Percentiles rank a stretch among this genome's conserved stretches.
Evolutionary conservation across 2,888 invertebrate genomes (phyloP).

Genomic region (Peribatodes rhomboidaria): DNA sequence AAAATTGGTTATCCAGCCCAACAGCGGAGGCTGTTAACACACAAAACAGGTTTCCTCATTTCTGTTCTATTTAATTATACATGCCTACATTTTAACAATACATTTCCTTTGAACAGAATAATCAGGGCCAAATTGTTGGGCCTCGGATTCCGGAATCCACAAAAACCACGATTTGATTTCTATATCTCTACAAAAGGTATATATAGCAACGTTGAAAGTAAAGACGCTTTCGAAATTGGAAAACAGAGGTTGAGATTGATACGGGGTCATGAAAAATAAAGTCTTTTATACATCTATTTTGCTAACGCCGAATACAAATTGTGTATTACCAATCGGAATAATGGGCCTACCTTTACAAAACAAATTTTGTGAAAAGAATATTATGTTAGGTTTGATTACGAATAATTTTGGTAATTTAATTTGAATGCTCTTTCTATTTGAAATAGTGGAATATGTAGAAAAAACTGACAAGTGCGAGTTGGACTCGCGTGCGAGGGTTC

Average conservation of each 20-base stretch:
- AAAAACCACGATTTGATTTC: constrained; percentile 2
- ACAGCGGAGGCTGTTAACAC: background rate
- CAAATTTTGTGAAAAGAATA: background rate
- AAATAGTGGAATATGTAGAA: no score
- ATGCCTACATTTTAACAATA: constrained; percentile 19
- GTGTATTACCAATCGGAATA: constrained; percentile 18
- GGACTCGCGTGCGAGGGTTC: no score
- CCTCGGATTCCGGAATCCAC: background rate
- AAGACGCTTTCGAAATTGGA: constrained; percentile 49
- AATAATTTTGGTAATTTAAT: no score
- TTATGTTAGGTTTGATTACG: background rate
- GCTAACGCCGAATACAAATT: constrained; percentile 33
- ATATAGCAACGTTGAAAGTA: constrained; percentile 23
- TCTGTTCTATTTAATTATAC: constrained; percentile 1
- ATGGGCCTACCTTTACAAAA: background rate
- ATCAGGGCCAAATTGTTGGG: constrained; percentile 6
- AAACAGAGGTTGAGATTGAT: constrained; percentile 52
- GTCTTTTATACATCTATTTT: constrained; percentile 37
- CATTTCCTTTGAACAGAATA: constrained; percentile 13
- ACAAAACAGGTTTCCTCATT: background rate
- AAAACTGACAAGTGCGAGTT: no score
- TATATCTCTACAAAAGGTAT: constrained; percentile 23
- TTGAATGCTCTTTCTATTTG: no score
- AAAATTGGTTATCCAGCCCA: background rate
- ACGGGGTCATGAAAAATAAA: constrained; percentile 49